Percentiles rank a stretch among this genome's conserved stretches.
phyloP scores from a whole-genome alignment of 2,888 invertebrate species.

The Julus scandinavius region DNA sequence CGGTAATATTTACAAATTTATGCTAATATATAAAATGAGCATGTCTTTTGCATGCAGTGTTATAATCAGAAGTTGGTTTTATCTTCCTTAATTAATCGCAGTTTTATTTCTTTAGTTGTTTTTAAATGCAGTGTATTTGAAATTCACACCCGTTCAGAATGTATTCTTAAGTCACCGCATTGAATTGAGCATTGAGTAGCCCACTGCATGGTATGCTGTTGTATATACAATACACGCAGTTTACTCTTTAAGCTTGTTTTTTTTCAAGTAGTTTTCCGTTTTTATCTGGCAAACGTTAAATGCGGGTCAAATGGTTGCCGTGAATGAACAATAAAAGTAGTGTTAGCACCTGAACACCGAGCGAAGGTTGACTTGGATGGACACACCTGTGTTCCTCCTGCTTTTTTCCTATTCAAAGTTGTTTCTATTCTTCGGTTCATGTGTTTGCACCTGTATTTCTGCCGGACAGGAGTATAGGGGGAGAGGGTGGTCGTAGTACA shows the following conservation, averaged over 20 bases:
- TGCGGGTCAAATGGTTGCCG: slow-evolving; percentile 3
- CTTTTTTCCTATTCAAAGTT: slow-evolving; percentile 9
- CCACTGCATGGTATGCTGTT: not conserved
- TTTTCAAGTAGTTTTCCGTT: not conserved
- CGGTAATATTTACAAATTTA: no score
- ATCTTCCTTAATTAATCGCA: no score
- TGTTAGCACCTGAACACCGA: not conserved
- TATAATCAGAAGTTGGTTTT: no score
- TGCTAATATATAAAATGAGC: no score
- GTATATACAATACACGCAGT: not conserved
- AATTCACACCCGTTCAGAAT: no score
- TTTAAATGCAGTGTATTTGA: no score
- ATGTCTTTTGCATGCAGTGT: no score
- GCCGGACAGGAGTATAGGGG: not conserved
- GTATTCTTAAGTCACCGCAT: no score
- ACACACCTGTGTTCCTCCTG: slow-evolving; percentile 14
- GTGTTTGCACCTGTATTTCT: not conserved
- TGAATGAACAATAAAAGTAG: not conserved
- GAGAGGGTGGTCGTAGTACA: not conserved
- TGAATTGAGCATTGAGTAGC: not conserved
- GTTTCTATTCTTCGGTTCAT: not conserved
- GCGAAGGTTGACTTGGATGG: not conserved
- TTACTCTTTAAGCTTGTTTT: not conserved
- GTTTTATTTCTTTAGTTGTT: no score
- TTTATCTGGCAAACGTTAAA: not conserved